phyloP scores from a whole-genome alignment of 2,797 vertebrate genomes.

The Oryzias dopingdopingensis region DNA sequence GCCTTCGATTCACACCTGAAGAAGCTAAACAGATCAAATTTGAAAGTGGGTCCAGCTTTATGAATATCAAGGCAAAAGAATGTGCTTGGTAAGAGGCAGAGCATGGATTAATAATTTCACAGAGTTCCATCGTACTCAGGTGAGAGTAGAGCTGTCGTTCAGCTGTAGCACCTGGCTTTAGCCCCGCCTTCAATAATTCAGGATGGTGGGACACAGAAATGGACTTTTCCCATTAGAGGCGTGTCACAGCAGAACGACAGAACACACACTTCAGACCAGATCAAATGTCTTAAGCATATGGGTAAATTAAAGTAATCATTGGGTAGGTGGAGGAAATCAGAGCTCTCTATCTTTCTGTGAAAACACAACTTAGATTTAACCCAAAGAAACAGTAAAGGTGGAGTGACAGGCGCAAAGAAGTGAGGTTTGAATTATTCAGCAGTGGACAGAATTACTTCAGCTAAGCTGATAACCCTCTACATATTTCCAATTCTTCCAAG shows the following conservation, averaged over 20 bases:
- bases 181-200: constrained; percentile 69
- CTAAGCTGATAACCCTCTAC: constrained; percentile 8
- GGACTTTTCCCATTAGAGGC: constrained; percentile 43
- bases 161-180: constrained; percentile 41
- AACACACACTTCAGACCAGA: constrained; percentile 11
- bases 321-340: too few species aligned
- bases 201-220: constrained; percentile 38
- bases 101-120: constrained; percentile 18
- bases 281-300: constrained; percentile 11
- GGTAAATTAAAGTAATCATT: not conserved
- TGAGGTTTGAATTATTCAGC: constrained; percentile 55
- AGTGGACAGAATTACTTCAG: constrained; percentile 40
- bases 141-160: constrained; percentile 40
- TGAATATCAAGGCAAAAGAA: not conserved
- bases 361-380: not conserved
- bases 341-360: not conserved
- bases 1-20: not conserved
- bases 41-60: not conserved
- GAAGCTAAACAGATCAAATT: not conserved
- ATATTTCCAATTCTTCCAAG: not conserved
- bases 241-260: constrained; percentile 25
- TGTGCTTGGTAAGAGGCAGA: constrained; percentile 6
- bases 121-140: constrained; percentile 17
- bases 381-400: constrained; percentile 33
- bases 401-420: constrained; percentile 49